A percentile compares a stretch with the other conserved stretches of the same genome.
These are phyloP conservation scores for Homarus gammarus DNA, from an alignment of 2,888 invertebrate species.

Conservation along the genomic window DNA sequence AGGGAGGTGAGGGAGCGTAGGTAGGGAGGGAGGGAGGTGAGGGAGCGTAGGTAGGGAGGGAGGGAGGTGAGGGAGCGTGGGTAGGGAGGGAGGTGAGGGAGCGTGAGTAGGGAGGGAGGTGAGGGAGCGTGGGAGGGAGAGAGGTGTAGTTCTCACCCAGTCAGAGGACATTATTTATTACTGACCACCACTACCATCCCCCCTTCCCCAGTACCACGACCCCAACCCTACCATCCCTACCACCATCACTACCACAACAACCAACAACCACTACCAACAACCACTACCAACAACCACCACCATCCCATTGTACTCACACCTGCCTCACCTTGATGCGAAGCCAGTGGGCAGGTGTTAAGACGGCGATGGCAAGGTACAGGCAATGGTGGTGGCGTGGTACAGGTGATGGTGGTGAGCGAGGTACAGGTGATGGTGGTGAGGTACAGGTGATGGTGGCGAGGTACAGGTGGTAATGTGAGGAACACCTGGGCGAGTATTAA, in stretches of 20 bases:
- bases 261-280: neutral
- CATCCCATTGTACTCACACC: too few relatives aligned
- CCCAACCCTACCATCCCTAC: too few relatives aligned
- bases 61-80: neutral
- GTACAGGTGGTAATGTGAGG: too few relatives aligned
- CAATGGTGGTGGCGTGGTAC: too few relatives aligned
- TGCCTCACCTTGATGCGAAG: too few relatives aligned
- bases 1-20: conserved; percentile 23
- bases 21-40: conserved; percentile 20
- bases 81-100: neutral
- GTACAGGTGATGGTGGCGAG: too few relatives aligned
- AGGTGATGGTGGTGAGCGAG: too few relatives aligned
- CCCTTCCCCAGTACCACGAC: too few relatives aligned
- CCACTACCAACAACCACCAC: neutral
- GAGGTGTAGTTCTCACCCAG: conserved; percentile 31
- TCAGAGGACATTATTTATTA: conserved; percentile 40
- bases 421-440: too few relatives aligned
- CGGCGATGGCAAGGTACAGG: too few relatives aligned
- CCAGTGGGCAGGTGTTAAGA: too few relatives aligned
- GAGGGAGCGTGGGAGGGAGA: conserved; percentile 26
- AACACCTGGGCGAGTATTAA: too few relatives aligned
- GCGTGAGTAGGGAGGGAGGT: neutral
- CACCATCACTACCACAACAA: neutral
- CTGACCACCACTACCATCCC: neutral
- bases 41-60: neutral